These are phyloP conservation scores for Erannis defoliaria DNA, from an alignment of 2,888 invertebrate genomes.

Conservation along the genomic window DNA sequence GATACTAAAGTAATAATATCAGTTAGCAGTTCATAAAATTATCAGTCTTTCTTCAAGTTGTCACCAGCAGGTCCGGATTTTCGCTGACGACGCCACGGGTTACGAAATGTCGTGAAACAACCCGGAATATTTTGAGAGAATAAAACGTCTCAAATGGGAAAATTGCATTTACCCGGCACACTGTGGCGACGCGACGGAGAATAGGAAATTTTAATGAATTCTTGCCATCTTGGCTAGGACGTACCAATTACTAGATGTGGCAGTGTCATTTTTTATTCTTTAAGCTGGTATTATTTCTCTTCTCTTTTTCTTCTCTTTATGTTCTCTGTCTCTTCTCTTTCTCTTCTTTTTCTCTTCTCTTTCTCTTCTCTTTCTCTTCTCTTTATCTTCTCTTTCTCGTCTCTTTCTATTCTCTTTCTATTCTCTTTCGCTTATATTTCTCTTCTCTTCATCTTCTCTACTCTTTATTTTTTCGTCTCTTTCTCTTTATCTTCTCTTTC, in stretches of 20 bases:
- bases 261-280: background rate
- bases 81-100: constrained; percentile 1
- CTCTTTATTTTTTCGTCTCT: too few species aligned
- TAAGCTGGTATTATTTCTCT: too few species aligned
- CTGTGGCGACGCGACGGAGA: constrained; percentile 37
- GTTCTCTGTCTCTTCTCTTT: too few species aligned
- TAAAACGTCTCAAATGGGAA: constrained; percentile 41
- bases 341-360: too few species aligned
- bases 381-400: too few species aligned
- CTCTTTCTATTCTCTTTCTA: too few species aligned
- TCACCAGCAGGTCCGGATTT: constrained; percentile 1
- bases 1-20: too few species aligned
- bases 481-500: too few species aligned
- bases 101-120: constrained; percentile 23
- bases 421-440: too few species aligned
- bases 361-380: too few species aligned
- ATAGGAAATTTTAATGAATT: constrained; percentile 48
- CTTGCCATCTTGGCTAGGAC: constrained; percentile 34
- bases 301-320: too few species aligned
- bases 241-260: constrained; percentile 2
- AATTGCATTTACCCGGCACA: constrained; percentile 43
- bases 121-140: constrained; percentile 35
- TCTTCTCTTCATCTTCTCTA: too few species aligned
- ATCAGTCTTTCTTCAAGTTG: background rate
- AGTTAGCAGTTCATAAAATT: background rate